Percentiles rank a stretch among this genome's conserved stretches.
Conservation (phyloP, 2,888 invertebrate genomes). For the Epistrophe eligans region DNA sequence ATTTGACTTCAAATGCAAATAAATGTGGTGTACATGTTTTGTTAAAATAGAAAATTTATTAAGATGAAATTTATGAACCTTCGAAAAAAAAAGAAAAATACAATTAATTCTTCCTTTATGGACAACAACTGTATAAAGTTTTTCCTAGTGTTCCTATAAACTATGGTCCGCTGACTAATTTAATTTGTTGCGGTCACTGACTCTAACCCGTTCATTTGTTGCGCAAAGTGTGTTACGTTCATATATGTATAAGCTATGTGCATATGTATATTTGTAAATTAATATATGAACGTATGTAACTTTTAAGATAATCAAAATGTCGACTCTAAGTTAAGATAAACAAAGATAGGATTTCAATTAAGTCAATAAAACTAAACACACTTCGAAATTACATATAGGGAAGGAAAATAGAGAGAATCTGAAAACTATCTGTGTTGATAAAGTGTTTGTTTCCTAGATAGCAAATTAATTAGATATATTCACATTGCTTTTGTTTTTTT, state of each 20-base stretch:
- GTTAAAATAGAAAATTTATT: too few species aligned
- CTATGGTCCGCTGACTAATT: slow-evolving; percentile 15
- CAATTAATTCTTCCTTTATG: too few species aligned
- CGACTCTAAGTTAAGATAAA: background rate
- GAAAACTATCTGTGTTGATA: background rate
- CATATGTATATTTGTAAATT: background rate
- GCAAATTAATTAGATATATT: background rate
- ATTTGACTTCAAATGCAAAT: too few species aligned
- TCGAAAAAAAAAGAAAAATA: background rate
- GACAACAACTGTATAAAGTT: background rate
- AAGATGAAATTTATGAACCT: background rate
- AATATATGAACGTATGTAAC: background rate
- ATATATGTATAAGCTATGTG: background rate
- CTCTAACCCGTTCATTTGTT: slow-evolving; percentile 18
- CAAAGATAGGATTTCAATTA: slow-evolving; percentile 2
- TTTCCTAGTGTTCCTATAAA: background rate
- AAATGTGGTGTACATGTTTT: too few species aligned
- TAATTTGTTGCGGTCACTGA: slow-evolving; percentile 40
- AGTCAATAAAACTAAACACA: background rate
- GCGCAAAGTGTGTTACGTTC: background rate
- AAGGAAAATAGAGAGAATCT: background rate
- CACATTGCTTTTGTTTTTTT: too few species aligned
- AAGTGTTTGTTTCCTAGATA: background rate
- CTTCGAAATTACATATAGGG: background rate
- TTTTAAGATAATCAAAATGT: slow-evolving; percentile 9